Conservation (phyloP, 2,797 vertebrate genomes). For the Natrix natrix region DNA sequence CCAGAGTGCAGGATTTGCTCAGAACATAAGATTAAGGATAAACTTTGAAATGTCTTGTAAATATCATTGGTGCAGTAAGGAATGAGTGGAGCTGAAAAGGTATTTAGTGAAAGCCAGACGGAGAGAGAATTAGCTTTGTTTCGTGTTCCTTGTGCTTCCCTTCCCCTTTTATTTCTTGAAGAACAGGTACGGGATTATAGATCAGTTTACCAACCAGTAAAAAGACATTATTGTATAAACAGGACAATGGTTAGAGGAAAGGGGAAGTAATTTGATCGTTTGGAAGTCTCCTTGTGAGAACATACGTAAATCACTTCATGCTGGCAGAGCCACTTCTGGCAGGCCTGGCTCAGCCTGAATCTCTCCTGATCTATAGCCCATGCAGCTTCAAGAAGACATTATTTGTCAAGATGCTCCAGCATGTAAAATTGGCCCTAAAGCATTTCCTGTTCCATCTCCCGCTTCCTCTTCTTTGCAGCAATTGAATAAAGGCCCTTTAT, state of each 20-base stretch:
- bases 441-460: slow-evolving; percentile 7
- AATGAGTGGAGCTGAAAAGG: neutral
- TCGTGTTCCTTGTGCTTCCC: neutral
- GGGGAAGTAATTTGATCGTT: neutral
- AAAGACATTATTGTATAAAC: neutral
- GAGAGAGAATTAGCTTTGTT: neutral
- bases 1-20: neutral
- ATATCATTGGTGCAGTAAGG: neutral
- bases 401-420: neutral
- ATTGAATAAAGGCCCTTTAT: slow-evolving; percentile 9
- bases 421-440: slow-evolving; percentile 30
- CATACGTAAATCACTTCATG: neutral
- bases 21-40: neutral
- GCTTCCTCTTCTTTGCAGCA: slow-evolving; percentile 29
- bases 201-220: neutral
- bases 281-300: neutral
- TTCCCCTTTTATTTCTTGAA: neutral
- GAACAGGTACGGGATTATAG: neutral
- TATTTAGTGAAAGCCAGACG: neutral
- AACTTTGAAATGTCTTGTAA: neutral
- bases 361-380: neutral
- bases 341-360: neutral
- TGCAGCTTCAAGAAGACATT: neutral
- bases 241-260: neutral
- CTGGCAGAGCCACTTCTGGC: neutral